Evolutionary conservation across 2,797 vertebrate species (phyloP), one percentile per base, ranked within the genome.

Genomic region (Danio choprae): DNA sequence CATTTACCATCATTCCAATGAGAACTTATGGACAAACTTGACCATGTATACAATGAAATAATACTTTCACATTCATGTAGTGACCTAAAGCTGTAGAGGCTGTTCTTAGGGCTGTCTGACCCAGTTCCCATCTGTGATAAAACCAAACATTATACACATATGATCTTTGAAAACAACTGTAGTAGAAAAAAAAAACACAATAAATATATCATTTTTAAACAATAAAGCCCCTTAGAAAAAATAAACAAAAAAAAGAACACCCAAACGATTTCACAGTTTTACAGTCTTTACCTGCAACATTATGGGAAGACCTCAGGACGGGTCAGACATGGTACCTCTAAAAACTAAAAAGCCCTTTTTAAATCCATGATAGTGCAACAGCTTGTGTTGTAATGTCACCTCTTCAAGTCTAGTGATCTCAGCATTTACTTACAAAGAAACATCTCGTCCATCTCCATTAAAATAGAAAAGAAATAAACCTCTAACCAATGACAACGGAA

Each of bases 181-280:
- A 72, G 75, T 71, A 82, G 62, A 68, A 68, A 83, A 22, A n/a
- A 80, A 72, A 83, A 46, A 7, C 7, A 41, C 13, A 72, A 73
- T 77, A 71, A 79, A 79, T 82, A 83, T 12, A 58, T 67, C 8
- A 41, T 9, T 62, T 53, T 43, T 38, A 69, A 79, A 71, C 51
- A 50, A 78, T 71, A 71, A 71, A 71, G 76, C 12, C 65, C 67
- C 44, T 60, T 10, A 10, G 36, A 60, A 41, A 73, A 12, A 38
- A 73, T 9, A 48, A 43, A 73, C 11, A 38, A 73, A 58, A 10
- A 0, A 51, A 41, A 44, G 40, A 63, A 44, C 8, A 5, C 22
- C 12, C 5, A 36, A 44, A n/a, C 38, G 41, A 50, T 74, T 29
- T 55, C 44, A 29, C 56, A 73, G 67, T 51, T 74, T 69, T 62